phyloP scores from a whole-genome alignment of 2,888 invertebrate species.

The Netelia virgata region DNA sequence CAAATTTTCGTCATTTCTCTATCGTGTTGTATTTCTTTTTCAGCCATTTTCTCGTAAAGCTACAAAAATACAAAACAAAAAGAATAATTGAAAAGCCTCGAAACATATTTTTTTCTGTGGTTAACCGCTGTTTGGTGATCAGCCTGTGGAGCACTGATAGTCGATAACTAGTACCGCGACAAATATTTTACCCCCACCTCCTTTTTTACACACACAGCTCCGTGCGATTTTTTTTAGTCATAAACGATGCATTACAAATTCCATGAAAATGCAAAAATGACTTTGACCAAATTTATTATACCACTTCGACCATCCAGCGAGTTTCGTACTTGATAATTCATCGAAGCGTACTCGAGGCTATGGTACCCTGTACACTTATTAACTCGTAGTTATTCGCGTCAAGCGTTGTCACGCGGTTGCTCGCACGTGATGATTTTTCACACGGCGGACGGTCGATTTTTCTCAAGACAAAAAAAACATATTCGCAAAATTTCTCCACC shows the following conservation, averaged over 20 bases:
- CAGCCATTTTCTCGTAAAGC: not conserved
- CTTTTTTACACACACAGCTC: not conserved
- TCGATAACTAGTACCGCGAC: not conserved
- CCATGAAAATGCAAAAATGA: not conserved
- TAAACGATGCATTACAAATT: not conserved
- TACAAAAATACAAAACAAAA: not conserved
- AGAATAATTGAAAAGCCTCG: not conserved
- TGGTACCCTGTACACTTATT: not conserved
- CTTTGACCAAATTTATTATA: not conserved
- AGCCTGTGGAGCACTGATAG: not conserved
- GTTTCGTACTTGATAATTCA: not conserved
- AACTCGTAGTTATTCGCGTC: not conserved
- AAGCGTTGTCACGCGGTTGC: not conserved
- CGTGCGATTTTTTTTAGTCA: not conserved
- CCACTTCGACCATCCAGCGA: not conserved
- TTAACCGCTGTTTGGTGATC: not conserved
- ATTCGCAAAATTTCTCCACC: too few species aligned
- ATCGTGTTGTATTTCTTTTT: not conserved
- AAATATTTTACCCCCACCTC: not conserved
- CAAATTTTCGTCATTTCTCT: not conserved
- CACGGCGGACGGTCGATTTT: not conserved
- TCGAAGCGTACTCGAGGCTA: not conserved
- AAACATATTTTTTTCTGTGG: not conserved
- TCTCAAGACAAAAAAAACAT: not conserved
- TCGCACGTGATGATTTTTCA: not conserved